Evolutionary conservation across 2,113 vertebrate genomes (phyloP).

Genomic region (Greenwoodochromis staneri): DNA sequence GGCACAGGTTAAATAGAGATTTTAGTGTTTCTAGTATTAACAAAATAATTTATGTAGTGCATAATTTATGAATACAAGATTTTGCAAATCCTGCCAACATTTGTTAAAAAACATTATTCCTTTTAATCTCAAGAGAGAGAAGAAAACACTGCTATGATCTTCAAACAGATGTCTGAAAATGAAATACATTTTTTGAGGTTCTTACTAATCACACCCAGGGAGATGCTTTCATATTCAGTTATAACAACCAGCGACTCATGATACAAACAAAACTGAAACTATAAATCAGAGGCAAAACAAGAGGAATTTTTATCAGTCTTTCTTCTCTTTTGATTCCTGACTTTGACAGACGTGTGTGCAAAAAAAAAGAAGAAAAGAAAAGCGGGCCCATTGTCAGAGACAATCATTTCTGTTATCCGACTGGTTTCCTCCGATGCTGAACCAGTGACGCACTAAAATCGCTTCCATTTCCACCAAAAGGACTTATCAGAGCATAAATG

Average conservation of each 20-base stretch:
- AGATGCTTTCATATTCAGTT: conserved; percentile 55
- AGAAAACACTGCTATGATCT: conserved; percentile 40
- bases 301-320: conserved; percentile 22
- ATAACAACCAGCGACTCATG: conserved; percentile 7
- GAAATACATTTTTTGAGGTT: conserved; percentile 46
- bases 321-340: conserved; percentile 38
- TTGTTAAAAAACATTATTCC: conserved; percentile 42
- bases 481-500: conserved; percentile 70
- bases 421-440: conserved; percentile 54
- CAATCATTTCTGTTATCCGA: conserved; percentile 57
- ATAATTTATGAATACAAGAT: conserved; percentile 39
- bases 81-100: conserved; percentile 23
- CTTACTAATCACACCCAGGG: conserved; percentile 54
- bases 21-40: conserved; percentile 13
- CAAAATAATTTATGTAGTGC: conserved; percentile 19
- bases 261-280: conserved; percentile 23
- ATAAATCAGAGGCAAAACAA: conserved; percentile 30
- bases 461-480: conserved; percentile 68
- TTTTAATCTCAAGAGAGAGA: conserved; percentile 36
- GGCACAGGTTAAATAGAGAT: conserved; percentile 45
- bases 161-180: conserved; percentile 42
- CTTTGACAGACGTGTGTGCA: conserved; percentile 41
- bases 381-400: conserved; percentile 39
- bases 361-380: neutral
- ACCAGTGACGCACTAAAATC: conserved; percentile 66